phyloP scores from a whole-genome alignment of 1,140 invertebrate genomes.

The Saxidomus purpurata region DNA sequence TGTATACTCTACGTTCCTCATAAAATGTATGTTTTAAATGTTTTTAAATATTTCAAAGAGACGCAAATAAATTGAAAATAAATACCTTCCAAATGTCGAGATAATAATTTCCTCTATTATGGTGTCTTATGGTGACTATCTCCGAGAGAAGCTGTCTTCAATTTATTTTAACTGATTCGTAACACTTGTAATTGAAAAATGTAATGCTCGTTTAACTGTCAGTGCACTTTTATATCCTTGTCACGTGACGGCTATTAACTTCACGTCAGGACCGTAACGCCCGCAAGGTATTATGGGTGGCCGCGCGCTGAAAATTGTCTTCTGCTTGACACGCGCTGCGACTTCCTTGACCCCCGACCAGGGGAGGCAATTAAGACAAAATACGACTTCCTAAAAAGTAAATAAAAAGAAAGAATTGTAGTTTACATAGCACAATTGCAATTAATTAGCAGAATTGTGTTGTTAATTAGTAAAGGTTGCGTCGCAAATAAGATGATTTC shows the following conservation, averaged over 20 bases:
- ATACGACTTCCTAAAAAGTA: slow-evolving; percentile 24
- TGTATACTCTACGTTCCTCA: too few relatives aligned
- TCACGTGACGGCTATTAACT: slow-evolving; percentile 42
- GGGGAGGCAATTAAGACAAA: background rate
- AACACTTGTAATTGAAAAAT: slow-evolving; percentile 47
- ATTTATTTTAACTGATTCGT: slow-evolving; percentile 28
- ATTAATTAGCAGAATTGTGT: slow-evolving; percentile 38
- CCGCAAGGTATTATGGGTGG: slow-evolving; percentile 55
- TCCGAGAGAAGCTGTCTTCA: background rate
- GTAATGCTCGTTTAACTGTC: slow-evolving; percentile 42
- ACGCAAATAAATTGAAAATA: background rate
- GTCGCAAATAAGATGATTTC: background rate
- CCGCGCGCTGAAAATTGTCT: slow-evolving; percentile 39
- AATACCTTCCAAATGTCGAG: background rate
- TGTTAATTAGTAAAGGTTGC: slow-evolving; percentile 1
- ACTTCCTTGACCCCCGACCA: slow-evolving; percentile 31
- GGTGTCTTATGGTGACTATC: slow-evolving; percentile 22
- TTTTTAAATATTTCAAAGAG: background rate
- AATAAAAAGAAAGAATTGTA: background rate
- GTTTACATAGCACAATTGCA: slow-evolving; percentile 35
- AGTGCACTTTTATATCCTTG: slow-evolving; percentile 43
- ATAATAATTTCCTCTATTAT: background rate
- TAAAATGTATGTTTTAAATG: too few relatives aligned
- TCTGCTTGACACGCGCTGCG: slow-evolving; percentile 50
- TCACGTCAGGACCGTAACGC: slow-evolving; percentile 55